These are phyloP conservation scores for Ptilodon capucinus DNA, from an alignment of 2,888 invertebrate species.

Conservation along the genomic window DNA sequence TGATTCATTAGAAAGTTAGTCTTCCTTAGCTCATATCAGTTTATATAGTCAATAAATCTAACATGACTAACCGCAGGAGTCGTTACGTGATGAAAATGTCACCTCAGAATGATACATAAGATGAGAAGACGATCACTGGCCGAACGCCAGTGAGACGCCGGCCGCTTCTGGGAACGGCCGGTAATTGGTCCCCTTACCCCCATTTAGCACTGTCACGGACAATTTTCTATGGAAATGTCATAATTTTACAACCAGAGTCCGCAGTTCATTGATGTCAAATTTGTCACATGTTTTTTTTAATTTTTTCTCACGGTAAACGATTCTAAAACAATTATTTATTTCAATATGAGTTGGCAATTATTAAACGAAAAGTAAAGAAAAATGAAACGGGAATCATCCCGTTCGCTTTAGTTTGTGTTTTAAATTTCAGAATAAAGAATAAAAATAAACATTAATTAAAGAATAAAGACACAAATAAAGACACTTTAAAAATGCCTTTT, in stretches of 20 bases:
- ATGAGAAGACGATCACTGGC: conserved; percentile 46
- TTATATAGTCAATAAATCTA: neutral
- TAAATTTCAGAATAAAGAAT: neutral
- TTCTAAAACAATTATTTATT: neutral
- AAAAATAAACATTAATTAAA: too few species aligned
- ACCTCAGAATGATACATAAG: conserved; percentile 20
- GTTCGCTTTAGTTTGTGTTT: neutral
- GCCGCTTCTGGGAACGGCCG: conserved; percentile 44
- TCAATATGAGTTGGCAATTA: neutral
- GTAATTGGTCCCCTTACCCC: conserved; percentile 19
- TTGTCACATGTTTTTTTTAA: too few species aligned
- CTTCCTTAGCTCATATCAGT: neutral
- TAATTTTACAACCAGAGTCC: conserved; percentile 11
- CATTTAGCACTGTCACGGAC: conserved; percentile 30
- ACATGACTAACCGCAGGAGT: conserved; percentile 23
- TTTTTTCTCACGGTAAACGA: neutral
- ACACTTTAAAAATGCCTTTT: too few species aligned
- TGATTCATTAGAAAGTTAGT: neutral
- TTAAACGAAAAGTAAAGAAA: too few species aligned
- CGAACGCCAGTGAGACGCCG: conserved; percentile 48
- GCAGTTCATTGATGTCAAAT: conserved; percentile 28
- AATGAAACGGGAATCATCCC: too few species aligned
- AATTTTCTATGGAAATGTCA: conserved; percentile 39
- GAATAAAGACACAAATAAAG: too few species aligned
- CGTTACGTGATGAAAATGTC: conserved; percentile 24